Evolutionary conservation across 2,797 vertebrate genomes (phyloP).

Genomic region (Scomberomorus guttatus): DNA sequence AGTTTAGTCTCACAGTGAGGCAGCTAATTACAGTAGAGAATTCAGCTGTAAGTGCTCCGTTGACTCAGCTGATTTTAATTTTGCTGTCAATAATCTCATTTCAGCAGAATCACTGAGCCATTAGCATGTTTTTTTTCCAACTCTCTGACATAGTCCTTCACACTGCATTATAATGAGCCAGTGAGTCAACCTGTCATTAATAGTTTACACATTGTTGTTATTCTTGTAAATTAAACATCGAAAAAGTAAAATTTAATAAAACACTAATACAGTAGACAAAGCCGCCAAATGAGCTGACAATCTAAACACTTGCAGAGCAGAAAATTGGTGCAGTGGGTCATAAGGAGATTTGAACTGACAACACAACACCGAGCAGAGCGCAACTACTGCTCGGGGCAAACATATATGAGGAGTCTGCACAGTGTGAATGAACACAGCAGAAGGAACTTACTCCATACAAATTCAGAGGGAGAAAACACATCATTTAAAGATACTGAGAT

Average conservation of each 20-base stretch:
- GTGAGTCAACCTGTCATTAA: not conserved
- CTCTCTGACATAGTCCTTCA: not conserved
- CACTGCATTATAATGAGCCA: not conserved
- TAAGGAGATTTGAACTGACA: constrained; percentile 65
- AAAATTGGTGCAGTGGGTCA: constrained; percentile 58
- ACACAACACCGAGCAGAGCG: constrained; percentile 37
- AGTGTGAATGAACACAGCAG: constrained; percentile 44
- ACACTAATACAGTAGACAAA: constrained; percentile 7
- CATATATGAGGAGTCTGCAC: constrained; percentile 39
- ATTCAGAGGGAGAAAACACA: not conserved
- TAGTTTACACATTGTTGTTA: not conserved
- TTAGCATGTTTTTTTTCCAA: not conserved
- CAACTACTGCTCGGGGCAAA: constrained; percentile 24
- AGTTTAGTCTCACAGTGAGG: not conserved
- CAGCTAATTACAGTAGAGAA: not conserved
- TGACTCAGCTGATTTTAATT: constrained; percentile 29
- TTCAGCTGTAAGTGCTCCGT: not conserved
- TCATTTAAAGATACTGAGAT: not conserved
- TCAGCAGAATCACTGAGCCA: not conserved
- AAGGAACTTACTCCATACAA: constrained; percentile 14
- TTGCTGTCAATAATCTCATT: constrained; percentile 10
- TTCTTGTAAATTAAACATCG: not conserved
- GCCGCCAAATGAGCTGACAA: constrained; percentile 32
- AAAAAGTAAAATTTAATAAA: not conserved
- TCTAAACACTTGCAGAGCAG: constrained; percentile 47